phyloP scores from a whole-genome alignment of 2,888 invertebrate genomes.

The Chelonus formosanus region DNA sequence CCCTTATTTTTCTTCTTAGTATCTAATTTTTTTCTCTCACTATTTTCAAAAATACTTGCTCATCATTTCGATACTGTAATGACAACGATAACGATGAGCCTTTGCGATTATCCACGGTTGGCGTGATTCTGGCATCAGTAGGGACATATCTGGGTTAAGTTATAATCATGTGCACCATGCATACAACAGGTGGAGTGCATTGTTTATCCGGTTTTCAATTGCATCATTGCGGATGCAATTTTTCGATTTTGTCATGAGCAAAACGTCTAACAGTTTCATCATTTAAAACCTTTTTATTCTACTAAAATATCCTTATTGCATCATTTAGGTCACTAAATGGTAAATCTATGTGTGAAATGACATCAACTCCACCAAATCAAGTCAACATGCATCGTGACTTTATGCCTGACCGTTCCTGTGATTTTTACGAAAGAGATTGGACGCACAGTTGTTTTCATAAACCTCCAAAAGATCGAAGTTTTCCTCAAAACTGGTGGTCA shows the following conservation, averaged over 20 bases:
- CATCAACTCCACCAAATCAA: constrained; percentile 66
- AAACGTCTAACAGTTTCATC: constrained; percentile 14
- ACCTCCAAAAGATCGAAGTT: constrained; percentile 3
- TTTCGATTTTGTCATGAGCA: constrained; percentile 28
- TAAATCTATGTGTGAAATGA: constrained; percentile 35
- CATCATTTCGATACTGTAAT: not conserved
- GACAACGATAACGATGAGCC: constrained; percentile 12
- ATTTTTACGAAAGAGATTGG: constrained; percentile 81
- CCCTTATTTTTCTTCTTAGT: not conserved
- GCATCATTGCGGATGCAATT: constrained; percentile 46
- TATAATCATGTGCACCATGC: constrained; percentile 34
- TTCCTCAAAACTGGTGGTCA: constrained; percentile 23
- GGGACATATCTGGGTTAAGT: constrained; percentile 42
- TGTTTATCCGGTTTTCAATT: constrained; percentile 38
- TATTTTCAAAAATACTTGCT: not conserved
- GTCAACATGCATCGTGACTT: constrained; percentile 74
- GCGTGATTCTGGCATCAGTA: constrained; percentile 29
- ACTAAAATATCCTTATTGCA: no score
- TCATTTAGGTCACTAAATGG: no score
- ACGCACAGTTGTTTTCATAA: constrained; percentile 58
- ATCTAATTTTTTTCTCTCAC: not conserved
- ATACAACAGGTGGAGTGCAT: constrained; percentile 37
- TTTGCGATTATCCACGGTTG: constrained; percentile 38
- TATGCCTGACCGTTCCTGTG: constrained; percentile 76
- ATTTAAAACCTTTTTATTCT: not conserved